phyloP scores from a whole-genome alignment of 2,797 vertebrate species.

The Nannoperca australis region DNA sequence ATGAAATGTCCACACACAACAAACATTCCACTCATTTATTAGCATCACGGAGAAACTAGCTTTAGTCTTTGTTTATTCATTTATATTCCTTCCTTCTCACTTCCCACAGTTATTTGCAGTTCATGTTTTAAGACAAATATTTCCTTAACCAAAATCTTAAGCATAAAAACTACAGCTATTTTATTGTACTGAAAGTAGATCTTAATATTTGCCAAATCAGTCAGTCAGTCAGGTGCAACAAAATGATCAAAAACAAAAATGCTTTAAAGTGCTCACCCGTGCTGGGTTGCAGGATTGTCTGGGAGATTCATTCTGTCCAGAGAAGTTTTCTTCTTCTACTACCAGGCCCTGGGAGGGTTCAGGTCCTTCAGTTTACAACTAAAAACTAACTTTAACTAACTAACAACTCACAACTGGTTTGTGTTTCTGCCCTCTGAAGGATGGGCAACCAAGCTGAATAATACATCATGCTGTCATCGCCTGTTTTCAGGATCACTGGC shows the following conservation, averaged over 20 bases:
- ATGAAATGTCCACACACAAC: too few species aligned
- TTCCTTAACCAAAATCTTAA: background rate
- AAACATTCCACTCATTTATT: too few species aligned
- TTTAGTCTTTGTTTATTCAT: too few species aligned
- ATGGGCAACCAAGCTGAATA: background rate
- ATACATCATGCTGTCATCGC: background rate
- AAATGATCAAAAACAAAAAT: background rate
- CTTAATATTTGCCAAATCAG: background rate
- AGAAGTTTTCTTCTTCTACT: background rate
- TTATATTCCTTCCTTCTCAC: too few species aligned
- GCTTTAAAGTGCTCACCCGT: slow-evolving; percentile 63
- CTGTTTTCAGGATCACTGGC: background rate
- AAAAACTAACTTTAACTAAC: background rate
- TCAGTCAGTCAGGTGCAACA: too few species aligned
- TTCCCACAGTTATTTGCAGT: too few species aligned
- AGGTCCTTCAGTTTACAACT: background rate
- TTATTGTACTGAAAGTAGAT: background rate
- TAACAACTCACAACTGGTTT: too few species aligned
- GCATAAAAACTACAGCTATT: background rate
- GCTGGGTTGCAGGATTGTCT: slow-evolving; percentile 27
- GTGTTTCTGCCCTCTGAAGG: background rate
- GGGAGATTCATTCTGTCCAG: slow-evolving; percentile 52
- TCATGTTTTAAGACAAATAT: background rate
- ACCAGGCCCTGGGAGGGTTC: background rate
- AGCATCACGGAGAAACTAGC: too few species aligned